Conservation (phyloP, 2,888 invertebrate genomes). For the Platerodrilus igneus region DNA sequence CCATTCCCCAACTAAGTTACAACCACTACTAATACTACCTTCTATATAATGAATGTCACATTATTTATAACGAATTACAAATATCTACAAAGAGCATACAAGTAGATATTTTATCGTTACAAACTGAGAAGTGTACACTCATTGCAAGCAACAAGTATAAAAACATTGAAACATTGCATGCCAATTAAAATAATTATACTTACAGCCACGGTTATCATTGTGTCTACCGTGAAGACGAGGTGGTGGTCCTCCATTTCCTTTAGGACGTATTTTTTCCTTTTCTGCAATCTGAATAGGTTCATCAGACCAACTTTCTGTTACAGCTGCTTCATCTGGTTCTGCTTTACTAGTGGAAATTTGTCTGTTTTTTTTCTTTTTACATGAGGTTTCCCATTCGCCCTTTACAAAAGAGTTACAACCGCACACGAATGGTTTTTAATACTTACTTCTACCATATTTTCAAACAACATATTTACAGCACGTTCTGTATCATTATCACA, state of each 20-base stretch:
- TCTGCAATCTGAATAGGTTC: constrained; percentile 30
- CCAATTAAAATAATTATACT: constrained; percentile 1
- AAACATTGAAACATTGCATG: not conserved
- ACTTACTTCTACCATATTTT: constrained; percentile 55
- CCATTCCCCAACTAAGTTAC: no score
- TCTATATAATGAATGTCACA: no score
- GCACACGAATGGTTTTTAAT: not conserved
- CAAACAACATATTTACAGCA: constrained; percentile 77
- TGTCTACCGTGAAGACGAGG: constrained; percentile 53
- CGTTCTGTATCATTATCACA: constrained; percentile 83
- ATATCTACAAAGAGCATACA: no score
- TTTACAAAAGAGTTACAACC: constrained; percentile 41
- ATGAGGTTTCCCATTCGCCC: constrained; percentile 79
- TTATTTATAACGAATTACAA: no score
- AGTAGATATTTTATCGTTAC: no score
- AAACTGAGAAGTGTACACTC: no score
- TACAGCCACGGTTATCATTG: constrained; percentile 43
- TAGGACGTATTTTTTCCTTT: constrained; percentile 48
- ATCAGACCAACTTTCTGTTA: constrained; percentile 41
- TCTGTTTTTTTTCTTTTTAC: constrained; percentile 83
- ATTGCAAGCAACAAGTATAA: not conserved
- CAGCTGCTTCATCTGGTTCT: constrained; percentile 18
- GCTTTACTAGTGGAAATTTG: constrained; percentile 51
- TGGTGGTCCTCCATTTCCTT: constrained; percentile 47
- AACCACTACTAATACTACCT: no score